Evolutionary conservation across 1,140 invertebrate genomes (phyloP).

Genomic region (Asbolus verrucosus): DNA sequence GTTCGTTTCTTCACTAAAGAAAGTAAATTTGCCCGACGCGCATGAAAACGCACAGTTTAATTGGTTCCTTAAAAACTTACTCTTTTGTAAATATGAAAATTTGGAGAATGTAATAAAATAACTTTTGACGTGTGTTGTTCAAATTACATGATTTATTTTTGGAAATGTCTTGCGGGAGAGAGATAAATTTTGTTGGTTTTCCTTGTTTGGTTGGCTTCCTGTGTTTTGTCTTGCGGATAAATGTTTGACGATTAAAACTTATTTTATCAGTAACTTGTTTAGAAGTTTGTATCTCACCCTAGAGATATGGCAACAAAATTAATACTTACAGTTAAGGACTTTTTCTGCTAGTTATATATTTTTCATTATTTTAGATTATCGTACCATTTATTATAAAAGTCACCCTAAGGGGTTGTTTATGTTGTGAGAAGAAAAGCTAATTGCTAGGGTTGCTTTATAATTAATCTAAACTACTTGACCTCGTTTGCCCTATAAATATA

Average conservation of each 20-base stretch:
- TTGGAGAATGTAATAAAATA: neutral
- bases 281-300: slow-evolving; percentile 6
- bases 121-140: slow-evolving; percentile 1
- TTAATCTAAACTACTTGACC: slow-evolving; percentile 19
- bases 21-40: neutral
- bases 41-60: neutral
- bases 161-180: neutral
- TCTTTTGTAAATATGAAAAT: neutral
- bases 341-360: neutral
- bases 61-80: neutral
- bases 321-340: slow-evolving; percentile 4
- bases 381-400: neutral
- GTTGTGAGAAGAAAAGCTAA: slow-evolving; percentile 8
- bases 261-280: slow-evolving; percentile 17
- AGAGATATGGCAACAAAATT: slow-evolving; percentile 18
- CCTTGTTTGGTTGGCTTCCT: neutral
- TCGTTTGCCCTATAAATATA: slow-evolving; percentile 3
- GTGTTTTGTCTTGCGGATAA: neutral
- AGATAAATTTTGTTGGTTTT: neutral
- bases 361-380: neutral
- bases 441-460: slow-evolving; percentile 10
- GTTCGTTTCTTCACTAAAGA: slow-evolving; percentile 5
- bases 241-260: slow-evolving; percentile 29
- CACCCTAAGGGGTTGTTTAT: neutral
- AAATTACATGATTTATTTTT: neutral